Base-by-base conservation (phyloP, 2,888 invertebrate species). In the Cheiracanthium punctorium region DNA sequence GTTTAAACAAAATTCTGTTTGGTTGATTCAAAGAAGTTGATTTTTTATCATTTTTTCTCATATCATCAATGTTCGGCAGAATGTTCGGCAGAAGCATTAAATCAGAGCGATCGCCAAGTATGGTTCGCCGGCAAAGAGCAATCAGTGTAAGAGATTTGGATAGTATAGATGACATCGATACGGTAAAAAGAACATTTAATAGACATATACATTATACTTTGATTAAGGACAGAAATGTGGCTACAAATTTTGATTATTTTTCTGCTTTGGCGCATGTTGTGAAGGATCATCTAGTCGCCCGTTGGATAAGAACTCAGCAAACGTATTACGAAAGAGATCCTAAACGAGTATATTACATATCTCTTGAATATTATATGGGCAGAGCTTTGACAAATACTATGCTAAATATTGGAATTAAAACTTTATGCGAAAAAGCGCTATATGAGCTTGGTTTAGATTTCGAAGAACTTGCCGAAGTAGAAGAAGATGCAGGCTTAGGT, bases 291-390 rank as follows among this genome's bases (percentile, higher is more conserved):
- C 94, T 99, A 91, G 98, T 98, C 33, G 97, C 97, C 70, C 94
- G 99, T 91, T 99, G 99, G 99, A 99, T 99, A 91, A 94, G 99
- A 88, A 99, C 99, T n/a, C 99, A 99, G 92, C 99, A 99, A 93
- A 95, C 96, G 93, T 99, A 99, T 93, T 99, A 99, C 93, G 98
- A 99, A 92, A 97, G 95, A 91, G 99, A 99, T 92, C 99, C 99
- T 80, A 98, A 99, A 98, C 95, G 99, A 90, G 96, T 99, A 64
- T 99, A 99, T 93, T 99, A 99, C 92, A 94, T 99, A 70, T 99
- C 99, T 1, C 93, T 99, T 93, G 99, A 99, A 93, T 99, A 98
- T 93, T 99, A 99, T 93, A 99, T 99, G 98, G 99, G 99, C 28
- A 94, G 99, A 80, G 96, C 98, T 1, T 94, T 99, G 52, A 96